Evolutionary conservation across 2,113 vertebrate species (phyloP).

Genomic region (Lota lota): DNA sequence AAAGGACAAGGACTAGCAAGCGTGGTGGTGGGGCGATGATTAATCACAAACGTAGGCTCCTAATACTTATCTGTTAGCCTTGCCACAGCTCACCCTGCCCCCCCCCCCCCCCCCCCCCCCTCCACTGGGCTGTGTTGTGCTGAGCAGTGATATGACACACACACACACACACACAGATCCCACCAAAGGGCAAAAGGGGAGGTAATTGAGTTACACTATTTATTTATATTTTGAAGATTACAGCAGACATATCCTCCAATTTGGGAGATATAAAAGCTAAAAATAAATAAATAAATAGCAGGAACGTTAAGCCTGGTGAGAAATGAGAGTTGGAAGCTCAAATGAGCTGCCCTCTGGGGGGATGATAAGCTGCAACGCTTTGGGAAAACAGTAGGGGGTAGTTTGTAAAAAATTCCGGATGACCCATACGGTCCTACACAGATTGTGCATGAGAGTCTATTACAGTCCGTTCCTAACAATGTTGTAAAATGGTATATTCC

Average conservation of each 20-base stretch:
- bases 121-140: neutral
- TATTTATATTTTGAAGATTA: neutral
- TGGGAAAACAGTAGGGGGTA: neutral
- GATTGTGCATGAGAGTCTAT: too few species aligned
- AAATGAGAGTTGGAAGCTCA: neutral
- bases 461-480: too few species aligned
- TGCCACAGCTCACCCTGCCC: neutral
- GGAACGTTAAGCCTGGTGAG: neutral
- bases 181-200: neutral
- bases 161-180: too few species aligned
- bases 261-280: neutral
- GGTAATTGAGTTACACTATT: slow-evolving; percentile 1
- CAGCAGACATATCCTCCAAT: neutral
- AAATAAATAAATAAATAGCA: neutral
- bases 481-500: too few species aligned
- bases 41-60: neutral
- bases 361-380: neutral
- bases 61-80: neutral
- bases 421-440: too few species aligned
- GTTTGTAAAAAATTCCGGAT: neutral
- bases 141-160: too few species aligned
- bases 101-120: neutral
- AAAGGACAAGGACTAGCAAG: neutral
- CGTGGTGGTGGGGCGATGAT: neutral
- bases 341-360: neutral